A percentile compares a stretch with the other conserved stretches of the same genome.
These are phyloP conservation scores for Garra rufa DNA, from an alignment of 2,113 vertebrate genomes.

Conservation along the genomic window DNA sequence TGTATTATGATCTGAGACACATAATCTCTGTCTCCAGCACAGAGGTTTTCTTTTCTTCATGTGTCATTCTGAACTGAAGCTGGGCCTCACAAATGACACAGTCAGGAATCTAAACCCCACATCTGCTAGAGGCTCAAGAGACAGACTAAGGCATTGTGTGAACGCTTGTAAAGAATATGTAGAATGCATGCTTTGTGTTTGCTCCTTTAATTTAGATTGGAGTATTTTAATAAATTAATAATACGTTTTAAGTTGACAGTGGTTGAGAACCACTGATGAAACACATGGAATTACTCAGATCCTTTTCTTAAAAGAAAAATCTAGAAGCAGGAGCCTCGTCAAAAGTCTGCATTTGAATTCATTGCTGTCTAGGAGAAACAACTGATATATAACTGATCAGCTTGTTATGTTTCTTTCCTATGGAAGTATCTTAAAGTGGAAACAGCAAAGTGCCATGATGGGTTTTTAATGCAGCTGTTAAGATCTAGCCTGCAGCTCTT, in stretches of 20 bases:
- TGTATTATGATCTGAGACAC: slow-evolving; percentile 26
- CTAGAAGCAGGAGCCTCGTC: neutral
- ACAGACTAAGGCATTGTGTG: slow-evolving; percentile 26
- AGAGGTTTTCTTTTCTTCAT: slow-evolving; percentile 15
- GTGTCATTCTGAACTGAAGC: slow-evolving; percentile 20
- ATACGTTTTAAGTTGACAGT: too few relatives aligned
- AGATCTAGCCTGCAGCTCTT: slow-evolving; percentile 3
- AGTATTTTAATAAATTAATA: neutral
- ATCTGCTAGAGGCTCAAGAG: slow-evolving; percentile 23
- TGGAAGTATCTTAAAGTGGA: neutral
- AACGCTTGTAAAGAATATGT: slow-evolving; percentile 1
- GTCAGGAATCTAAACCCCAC: slow-evolving; percentile 23
- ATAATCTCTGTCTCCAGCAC: slow-evolving; percentile 12
- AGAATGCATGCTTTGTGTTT: slow-evolving; percentile 28
- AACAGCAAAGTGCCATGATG: slow-evolving; percentile 17
- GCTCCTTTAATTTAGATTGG: neutral
- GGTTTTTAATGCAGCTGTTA: neutral
- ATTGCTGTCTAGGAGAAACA: neutral
- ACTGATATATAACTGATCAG: neutral
- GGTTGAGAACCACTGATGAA: neutral
- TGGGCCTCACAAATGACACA: slow-evolving; percentile 48
- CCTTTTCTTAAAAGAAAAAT: neutral
- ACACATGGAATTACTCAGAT: neutral
- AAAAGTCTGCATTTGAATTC: neutral
- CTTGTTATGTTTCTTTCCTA: neutral